Percentiles rank a stretch among this genome's conserved stretches.
Evolutionary conservation across 2,888 invertebrate genomes (phyloP).

Genomic region (Phymatocera aterrima): DNA sequence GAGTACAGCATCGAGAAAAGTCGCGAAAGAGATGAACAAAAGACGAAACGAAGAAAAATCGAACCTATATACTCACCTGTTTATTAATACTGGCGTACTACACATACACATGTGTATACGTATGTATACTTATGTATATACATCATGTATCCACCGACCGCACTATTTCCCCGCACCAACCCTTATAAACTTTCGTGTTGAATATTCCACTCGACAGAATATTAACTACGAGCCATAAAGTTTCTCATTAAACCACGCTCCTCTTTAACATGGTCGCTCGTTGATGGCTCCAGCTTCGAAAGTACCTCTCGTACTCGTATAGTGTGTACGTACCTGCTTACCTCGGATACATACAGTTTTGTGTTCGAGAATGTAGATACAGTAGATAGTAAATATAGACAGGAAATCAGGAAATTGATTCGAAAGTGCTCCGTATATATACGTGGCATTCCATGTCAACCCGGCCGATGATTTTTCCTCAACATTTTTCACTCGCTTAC

Average conservation of each 20-base stretch:
- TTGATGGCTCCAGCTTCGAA: neutral
- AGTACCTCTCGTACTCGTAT: neutral
- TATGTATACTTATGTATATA: neutral
- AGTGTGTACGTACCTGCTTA: neutral
- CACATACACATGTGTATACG: neutral
- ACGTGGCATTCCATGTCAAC: too few species aligned
- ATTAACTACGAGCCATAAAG: slow-evolving; percentile 43
- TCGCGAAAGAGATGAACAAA: neutral
- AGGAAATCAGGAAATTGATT: too few species aligned
- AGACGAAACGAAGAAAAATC: neutral
- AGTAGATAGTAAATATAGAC: too few species aligned
- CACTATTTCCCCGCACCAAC: slow-evolving; percentile 19
- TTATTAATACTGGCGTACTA: slow-evolving; percentile 19
- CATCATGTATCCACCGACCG: neutral
- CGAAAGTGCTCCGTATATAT: too few species aligned
- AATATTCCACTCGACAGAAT: slow-evolving; percentile 42
- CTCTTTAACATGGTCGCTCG: slow-evolving; percentile 30
- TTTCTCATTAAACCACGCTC: slow-evolving; percentile 41
- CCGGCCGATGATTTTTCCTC: too few species aligned
- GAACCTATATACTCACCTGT: slow-evolving; percentile 27
- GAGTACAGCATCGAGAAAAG: too few species aligned
- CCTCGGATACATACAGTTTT: too few species aligned
- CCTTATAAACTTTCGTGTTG: slow-evolving; percentile 35
- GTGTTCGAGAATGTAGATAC: too few species aligned
- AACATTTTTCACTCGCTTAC: too few species aligned